Evolutionary conservation across 2,888 invertebrate species (phyloP), one percentile per base, ranked within the genome.

Genomic region (Sarcophaga carnaria): DNA sequence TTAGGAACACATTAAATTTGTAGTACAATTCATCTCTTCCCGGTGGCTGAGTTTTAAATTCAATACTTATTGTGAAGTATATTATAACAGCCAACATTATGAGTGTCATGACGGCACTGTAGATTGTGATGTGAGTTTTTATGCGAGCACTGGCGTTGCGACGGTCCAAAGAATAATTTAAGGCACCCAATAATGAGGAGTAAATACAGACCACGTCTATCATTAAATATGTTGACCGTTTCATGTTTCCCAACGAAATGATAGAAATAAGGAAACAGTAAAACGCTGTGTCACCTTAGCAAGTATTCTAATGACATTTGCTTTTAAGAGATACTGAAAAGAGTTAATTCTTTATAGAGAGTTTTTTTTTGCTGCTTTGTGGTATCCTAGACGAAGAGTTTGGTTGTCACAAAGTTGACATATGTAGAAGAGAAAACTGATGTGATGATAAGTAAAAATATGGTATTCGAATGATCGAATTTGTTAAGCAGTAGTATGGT

Each of bases 151-250:
- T 64, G 8, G 47, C 22, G 12, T 6, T 77, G 20, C 60, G 59
- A 27, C 14, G 63, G 25, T 71, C 5, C 22, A 66, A 82, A 25
- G 17, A 71, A 22, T 71, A 82, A 22, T 69, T 64, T 17, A 82
- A n/a, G 17, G 77, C 14, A 10, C 76, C 76, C 64, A 82, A 82
- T 14, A 82, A 17, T 71, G 60, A 66, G 12, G 82, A 63, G 22
- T 64, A 64, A 62, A 47, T 22, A 49, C 59, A 77, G 4, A 77
- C n/a, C 5, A 20, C 20, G 45, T 8, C 4, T 17, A 82, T 27
- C 78, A 83, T 78, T 8, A 22, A 67, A 54, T 66, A 54, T 62
- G 83, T 79, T 72, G 66, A 72, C 45, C 69, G 83, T 54, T 66
- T 72, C 83, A 83, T 83, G 76, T 17, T 62, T 60, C 20, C 3